phyloP scores from a whole-genome alignment of 2,797 vertebrate genomes.

The Cetoscarus ocellatus region DNA sequence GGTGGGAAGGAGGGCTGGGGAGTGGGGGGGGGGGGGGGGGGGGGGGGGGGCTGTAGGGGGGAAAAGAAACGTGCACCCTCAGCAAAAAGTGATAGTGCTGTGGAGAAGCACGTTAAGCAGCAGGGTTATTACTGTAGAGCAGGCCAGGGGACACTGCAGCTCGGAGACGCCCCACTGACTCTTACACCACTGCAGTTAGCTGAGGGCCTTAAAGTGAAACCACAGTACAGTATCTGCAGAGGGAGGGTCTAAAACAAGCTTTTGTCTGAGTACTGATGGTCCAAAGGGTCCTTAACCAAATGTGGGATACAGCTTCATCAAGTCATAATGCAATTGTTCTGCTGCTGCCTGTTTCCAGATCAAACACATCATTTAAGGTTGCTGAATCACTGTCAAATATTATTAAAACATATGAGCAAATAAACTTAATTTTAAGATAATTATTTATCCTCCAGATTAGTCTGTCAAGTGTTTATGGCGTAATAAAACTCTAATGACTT shows the following conservation, averaged over 20 bases:
- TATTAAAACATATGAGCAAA: neutral
- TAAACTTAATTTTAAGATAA: neutral
- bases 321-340: neutral
- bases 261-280: neutral
- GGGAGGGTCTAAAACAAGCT: conserved; percentile 7
- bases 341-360: neutral
- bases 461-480: neutral
- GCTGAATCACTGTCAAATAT: neutral
- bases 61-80: conserved; percentile 78
- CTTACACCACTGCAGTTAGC: conserved; percentile 72
- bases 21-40: conserved; percentile 14
- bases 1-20: conserved; percentile 24
- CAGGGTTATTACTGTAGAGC: conserved; percentile 81
- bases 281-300: conserved; percentile 4
- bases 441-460: neutral
- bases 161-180: conserved; percentile 75
- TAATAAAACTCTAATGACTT: neutral
- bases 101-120: conserved; percentile 77
- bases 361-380: neutral
- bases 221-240: conserved; percentile 18
- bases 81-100: conserved; percentile 80
- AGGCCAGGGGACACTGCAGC: conserved; percentile 80
- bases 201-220: conserved; percentile 52
- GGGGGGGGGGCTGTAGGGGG: conserved; percentile 28
- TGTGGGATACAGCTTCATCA: conserved; percentile 5